Conservation (phyloP, 2,797 vertebrate species). For the Cossypha heuglini region DNA sequence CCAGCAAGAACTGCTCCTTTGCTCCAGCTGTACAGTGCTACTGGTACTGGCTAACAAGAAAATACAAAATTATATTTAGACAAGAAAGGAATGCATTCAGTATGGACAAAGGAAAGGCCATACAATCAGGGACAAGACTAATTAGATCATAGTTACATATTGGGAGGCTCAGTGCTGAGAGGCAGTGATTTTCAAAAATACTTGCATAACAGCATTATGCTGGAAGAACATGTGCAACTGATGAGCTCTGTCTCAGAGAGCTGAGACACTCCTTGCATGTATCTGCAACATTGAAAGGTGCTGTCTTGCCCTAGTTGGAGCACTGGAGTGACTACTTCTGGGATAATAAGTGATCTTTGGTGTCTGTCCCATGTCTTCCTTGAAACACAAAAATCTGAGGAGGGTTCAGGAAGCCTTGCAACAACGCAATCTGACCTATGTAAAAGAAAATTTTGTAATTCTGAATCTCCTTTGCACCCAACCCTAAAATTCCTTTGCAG, state of each 20-base stretch:
- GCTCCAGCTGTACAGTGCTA: background rate
- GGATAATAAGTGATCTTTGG: background rate
- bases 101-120: background rate
- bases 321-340: background rate
- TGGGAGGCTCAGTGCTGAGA: background rate
- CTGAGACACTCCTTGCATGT: background rate
- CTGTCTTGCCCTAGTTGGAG: background rate
- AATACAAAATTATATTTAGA: background rate
- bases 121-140: background rate
- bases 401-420: background rate
- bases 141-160: background rate
- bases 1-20: background rate
- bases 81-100: rapidly evolving
- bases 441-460: background rate
- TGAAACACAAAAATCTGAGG: background rate
- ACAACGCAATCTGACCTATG: background rate
- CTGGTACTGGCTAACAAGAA: background rate
- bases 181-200: background rate
- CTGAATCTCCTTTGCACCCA: background rate
- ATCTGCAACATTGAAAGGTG: background rate
- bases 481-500: background rate
- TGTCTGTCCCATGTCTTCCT: background rate
- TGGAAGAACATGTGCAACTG: background rate
- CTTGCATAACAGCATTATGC: background rate
- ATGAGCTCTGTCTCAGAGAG: background rate